phyloP scores from a whole-genome alignment of 2,888 invertebrate genomes.

The Nomada goodeniana region DNA sequence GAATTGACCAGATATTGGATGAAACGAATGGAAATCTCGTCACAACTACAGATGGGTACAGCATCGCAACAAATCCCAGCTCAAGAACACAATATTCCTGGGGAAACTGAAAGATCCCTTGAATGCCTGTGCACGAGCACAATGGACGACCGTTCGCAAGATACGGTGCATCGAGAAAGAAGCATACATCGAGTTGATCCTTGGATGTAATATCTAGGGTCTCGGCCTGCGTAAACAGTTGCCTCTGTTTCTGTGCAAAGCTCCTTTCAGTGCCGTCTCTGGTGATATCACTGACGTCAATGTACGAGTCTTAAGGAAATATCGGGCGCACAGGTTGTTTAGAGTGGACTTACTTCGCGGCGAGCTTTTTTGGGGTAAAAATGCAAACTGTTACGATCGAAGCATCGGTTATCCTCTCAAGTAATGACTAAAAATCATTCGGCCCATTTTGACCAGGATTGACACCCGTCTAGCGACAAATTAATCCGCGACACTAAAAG shows the following conservation, averaged over 20 bases:
- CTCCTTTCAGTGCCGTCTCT: background rate
- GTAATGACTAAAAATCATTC: too few species aligned
- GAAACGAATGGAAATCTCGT: constrained; percentile 25
- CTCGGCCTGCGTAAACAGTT: constrained; percentile 35
- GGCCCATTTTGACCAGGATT: background rate
- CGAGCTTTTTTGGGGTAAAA: too few species aligned
- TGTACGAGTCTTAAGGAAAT: background rate
- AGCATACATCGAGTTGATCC: constrained; percentile 33
- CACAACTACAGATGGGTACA: constrained; percentile 7
- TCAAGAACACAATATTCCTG: constrained; percentile 53
- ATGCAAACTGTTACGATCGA: too few species aligned
- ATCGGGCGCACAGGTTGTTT: background rate
- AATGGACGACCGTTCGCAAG: constrained; percentile 27
- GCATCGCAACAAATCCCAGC: constrained; percentile 42
- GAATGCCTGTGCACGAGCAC: constrained; percentile 36
- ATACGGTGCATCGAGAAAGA: constrained; percentile 17
- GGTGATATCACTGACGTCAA: too few species aligned
- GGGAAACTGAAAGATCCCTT: constrained; percentile 48
- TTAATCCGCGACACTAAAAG: constrained; percentile 30
- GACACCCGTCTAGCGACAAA: constrained; percentile 20
- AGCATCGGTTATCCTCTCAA: too few species aligned
- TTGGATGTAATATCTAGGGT: constrained; percentile 46
- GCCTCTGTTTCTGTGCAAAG: constrained; percentile 9
- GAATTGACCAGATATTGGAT: constrained; percentile 30
- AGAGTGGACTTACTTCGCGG: background rate